These are phyloP conservation scores for Teleiodes luculella DNA, from an alignment of 2,888 invertebrate genomes.

Conservation along the genomic window DNA sequence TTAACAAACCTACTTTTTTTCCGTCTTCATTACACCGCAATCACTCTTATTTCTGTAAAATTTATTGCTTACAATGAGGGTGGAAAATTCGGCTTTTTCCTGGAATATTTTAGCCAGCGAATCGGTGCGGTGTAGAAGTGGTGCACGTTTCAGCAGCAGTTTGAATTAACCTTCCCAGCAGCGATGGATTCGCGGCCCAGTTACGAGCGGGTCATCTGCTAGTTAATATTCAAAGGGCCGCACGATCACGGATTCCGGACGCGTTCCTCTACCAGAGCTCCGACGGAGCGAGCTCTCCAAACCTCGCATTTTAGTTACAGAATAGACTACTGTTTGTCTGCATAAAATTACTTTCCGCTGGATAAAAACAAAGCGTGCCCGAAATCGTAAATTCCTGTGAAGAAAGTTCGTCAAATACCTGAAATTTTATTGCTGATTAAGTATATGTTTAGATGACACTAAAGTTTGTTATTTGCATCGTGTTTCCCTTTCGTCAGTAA, in stretches of 20 bases:
- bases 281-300: slow-evolving; percentile 42
- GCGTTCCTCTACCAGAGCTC: slow-evolving; percentile 55
- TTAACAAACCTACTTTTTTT: slow-evolving; percentile 50
- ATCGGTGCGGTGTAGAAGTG: neutral
- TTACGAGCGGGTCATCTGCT: slow-evolving; percentile 64
- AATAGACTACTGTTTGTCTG: slow-evolving; percentile 41
- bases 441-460: neutral
- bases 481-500: neutral
- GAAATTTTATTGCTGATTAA: neutral
- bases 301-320: slow-evolving; percentile 47
- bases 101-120: neutral
- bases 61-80: slow-evolving; percentile 1
- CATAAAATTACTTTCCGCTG: slow-evolving; percentile 18
- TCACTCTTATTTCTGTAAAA: slow-evolving; percentile 13
- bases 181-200: slow-evolving; percentile 58
- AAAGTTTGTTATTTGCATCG: neutral
- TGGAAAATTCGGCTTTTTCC: slow-evolving; percentile 8
- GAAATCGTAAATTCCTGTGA: slow-evolving; percentile 12
- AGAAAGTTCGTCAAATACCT: neutral
- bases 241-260: slow-evolving; percentile 66
- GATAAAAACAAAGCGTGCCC: slow-evolving; percentile 20
- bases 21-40: slow-evolving; percentile 13
- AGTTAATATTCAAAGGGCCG: slow-evolving; percentile 75
- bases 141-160: slow-evolving; percentile 36
- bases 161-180: slow-evolving; percentile 60